Evolutionary conservation across 1,140 invertebrate species (phyloP).

Genomic region (Eupristina koningsbergeri): DNA sequence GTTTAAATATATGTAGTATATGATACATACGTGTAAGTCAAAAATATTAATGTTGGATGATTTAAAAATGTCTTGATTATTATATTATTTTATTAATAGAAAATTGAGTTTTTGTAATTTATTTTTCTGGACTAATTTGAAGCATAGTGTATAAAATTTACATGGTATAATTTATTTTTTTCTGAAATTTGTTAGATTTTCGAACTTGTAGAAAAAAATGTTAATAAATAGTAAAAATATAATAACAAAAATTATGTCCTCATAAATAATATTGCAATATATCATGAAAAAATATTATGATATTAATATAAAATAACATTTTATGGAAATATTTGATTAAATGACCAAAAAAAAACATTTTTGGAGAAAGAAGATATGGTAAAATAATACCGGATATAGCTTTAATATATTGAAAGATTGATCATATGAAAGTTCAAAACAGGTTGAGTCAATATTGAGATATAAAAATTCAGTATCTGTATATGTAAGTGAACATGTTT

Average conservation of each 20-base stretch:
- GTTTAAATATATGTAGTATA: too few relatives aligned
- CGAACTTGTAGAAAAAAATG: neutral
- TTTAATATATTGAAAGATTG: neutral
- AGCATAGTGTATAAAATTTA: neutral
- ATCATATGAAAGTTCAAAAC: neutral
- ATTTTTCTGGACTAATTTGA: neutral
- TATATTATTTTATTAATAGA: neutral
- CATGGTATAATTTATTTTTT: neutral
- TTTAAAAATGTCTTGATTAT: too few relatives aligned
- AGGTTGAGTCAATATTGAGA: neutral
- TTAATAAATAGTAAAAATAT: neutral
- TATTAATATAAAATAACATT: neutral
- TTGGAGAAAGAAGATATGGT: neutral
- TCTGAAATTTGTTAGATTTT: neutral
- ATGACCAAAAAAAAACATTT: neutral
- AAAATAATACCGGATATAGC: too few relatives aligned
- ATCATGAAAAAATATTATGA: neutral
- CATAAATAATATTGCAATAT: neutral
- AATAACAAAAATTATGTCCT: neutral
- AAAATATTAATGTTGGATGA: too few relatives aligned
- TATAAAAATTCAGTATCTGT: neutral
- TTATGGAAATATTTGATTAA: neutral
- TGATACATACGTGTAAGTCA: too few relatives aligned
- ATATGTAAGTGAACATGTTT: neutral
- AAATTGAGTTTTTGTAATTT: neutral